These are phyloP conservation scores for Linepithema humile DNA, from an alignment of 1,140 invertebrate species.

Conservation along the genomic window DNA sequence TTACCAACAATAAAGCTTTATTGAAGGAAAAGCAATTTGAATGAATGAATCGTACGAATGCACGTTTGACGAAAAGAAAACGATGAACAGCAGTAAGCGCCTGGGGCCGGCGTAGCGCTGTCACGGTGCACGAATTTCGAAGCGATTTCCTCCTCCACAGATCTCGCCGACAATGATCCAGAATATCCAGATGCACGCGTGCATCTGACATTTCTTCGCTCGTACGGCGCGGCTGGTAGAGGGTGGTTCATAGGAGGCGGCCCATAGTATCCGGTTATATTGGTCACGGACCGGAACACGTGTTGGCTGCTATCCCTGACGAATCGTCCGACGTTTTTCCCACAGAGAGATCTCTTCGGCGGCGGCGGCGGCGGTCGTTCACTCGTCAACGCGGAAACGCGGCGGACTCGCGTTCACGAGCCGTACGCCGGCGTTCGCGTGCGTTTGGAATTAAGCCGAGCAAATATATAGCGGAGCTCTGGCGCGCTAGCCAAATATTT, in stretches of 20 bases:
- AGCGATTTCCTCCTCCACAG: constrained; percentile 64
- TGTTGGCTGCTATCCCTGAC: constrained; percentile 78
- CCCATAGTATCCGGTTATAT: constrained; percentile 81
- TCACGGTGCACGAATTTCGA: constrained; percentile 69
- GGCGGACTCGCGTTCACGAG: not conserved
- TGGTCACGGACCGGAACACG: constrained; percentile 81
- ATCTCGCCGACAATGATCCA: constrained; percentile 70
- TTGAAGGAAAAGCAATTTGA: not conserved
- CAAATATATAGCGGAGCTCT: constrained; percentile 52
- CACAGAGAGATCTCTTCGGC: constrained; percentile 71
- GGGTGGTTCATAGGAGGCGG: constrained; percentile 53
- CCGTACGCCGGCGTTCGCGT: not conserved
- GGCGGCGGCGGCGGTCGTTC: not conserved
- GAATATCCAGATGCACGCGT: constrained; percentile 71
- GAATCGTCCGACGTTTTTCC: constrained; percentile 81
- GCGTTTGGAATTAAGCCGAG: constrained; percentile 44
- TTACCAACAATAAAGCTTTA: not conserved
- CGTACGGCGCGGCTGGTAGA: constrained; percentile 21
- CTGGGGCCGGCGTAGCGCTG: constrained; percentile 31
- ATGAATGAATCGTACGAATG: not conserved
- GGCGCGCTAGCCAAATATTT: constrained; percentile 62
- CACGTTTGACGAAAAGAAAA: not conserved
- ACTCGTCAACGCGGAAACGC: constrained; percentile 35
- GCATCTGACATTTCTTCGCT: constrained; percentile 64
- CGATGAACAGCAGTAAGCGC: too few species aligned